A percentile compares a stretch with the other conserved stretches of the same genome.
These are phyloP conservation scores for Anarhynchus alexandrinus DNA, from an alignment of 2,113 vertebrate species.

Conservation along the genomic window DNA sequence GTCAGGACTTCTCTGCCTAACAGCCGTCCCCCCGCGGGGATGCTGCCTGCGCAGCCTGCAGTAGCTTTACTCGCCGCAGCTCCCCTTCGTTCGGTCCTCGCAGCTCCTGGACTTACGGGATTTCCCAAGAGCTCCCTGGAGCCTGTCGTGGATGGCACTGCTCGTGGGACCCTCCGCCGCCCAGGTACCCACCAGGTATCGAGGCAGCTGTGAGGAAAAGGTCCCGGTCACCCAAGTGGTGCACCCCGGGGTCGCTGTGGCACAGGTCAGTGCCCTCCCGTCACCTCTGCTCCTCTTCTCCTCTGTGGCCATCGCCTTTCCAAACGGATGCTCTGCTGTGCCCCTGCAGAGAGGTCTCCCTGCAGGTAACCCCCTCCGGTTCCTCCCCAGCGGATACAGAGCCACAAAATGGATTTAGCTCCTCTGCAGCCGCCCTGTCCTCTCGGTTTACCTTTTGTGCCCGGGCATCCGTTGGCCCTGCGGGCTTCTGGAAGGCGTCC, in stretches of 20 bases:
- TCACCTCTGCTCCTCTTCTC: background rate
- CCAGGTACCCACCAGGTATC: too few relatives aligned
- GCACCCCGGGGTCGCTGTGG: background rate
- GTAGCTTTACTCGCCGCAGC: background rate
- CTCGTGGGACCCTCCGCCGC: background rate
- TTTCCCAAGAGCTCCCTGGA: background rate
- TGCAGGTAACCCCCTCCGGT: background rate
- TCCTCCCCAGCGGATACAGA: background rate
- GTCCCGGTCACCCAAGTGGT: fast-evolving
- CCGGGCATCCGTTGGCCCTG: background rate
- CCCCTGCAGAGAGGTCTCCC: background rate
- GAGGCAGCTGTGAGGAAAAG: background rate
- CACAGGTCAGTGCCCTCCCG: background rate
- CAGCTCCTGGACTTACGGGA: background rate
- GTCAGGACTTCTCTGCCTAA: background rate
- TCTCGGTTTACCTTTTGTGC: background rate
- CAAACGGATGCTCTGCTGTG: background rate
- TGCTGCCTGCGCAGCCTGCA: fast-evolving
- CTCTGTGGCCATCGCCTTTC: background rate
- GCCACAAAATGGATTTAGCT: too few relatives aligned
- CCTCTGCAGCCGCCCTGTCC: background rate
- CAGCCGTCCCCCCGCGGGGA: fast-evolving
- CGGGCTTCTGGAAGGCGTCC: background rate
- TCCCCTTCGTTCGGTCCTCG: background rate
- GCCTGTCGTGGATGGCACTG: background rate